A percentile compares a stretch with the other conserved stretches of the same genome.
Conservation (phyloP, 2,888 invertebrate genomes). For the Lymantria dispar region DNA sequence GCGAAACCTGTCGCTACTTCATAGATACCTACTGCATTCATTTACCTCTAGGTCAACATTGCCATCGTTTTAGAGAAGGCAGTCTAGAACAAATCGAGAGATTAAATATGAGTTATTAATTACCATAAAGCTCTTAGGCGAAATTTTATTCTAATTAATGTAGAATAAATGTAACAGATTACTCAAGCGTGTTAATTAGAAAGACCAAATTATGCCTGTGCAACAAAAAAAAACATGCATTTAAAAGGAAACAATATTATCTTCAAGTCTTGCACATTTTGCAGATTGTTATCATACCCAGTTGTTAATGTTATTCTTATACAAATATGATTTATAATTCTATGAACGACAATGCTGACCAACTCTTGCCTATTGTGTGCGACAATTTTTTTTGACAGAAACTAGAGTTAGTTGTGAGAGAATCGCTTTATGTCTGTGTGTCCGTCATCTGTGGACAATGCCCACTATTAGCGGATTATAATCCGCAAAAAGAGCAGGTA, state of each 20-base stretch:
- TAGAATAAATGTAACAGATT: too few relatives aligned
- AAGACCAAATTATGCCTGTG: too few relatives aligned
- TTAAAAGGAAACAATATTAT: neutral
- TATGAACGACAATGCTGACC: constrained; percentile 51
- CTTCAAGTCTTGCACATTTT: neutral
- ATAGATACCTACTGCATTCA: too few relatives aligned
- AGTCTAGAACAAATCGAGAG: too few relatives aligned
- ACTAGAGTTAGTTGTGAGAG: constrained; percentile 44
- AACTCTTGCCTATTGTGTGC: constrained; percentile 73
- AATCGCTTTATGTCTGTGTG: constrained; percentile 53
- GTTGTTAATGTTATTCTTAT: constrained; percentile 44
- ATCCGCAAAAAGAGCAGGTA: constrained; percentile 78
- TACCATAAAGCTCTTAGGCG: too few relatives aligned
- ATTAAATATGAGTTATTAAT: too few relatives aligned
- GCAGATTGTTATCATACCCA: constrained; percentile 27
- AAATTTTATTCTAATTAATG: too few relatives aligned
- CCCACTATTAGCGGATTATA: constrained; percentile 79
- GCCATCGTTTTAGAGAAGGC: too few relatives aligned
- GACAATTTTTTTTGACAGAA: constrained; percentile 37
- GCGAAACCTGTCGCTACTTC: too few relatives aligned
- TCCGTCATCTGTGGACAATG: constrained; percentile 75
- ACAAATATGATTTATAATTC: constrained; percentile 72
- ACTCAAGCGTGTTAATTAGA: too few relatives aligned
- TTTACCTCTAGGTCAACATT: too few relatives aligned
- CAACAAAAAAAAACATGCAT: too few relatives aligned